Evolutionary conservation across 2,113 vertebrate genomes (phyloP).

Genomic region (Lanius collurio): DNA sequence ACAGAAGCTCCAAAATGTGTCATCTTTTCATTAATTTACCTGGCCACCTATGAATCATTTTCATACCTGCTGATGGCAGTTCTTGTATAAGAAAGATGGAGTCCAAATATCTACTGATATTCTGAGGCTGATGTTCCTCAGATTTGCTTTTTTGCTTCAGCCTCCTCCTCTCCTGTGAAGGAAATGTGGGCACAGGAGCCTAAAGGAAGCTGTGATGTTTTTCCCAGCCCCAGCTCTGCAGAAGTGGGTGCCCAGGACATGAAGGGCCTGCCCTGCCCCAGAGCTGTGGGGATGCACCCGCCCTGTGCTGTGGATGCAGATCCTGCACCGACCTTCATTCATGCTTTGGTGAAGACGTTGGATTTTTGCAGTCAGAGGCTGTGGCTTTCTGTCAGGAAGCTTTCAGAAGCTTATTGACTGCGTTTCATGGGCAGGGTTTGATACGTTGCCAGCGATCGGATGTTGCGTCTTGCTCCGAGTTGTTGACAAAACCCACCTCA

Average conservation of each 20-base stretch:
- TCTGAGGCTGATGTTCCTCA: not conserved
- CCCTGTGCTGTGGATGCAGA: not conserved
- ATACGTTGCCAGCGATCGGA: rapidly evolving
- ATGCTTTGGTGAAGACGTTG: not conserved
- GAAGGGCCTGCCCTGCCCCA: not conserved
- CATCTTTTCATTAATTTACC: not conserved
- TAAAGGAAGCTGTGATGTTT: not conserved
- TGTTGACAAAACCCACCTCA: not conserved
- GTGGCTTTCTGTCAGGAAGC: constrained; percentile 8
- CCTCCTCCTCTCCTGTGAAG: not conserved
- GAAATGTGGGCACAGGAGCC: not conserved
- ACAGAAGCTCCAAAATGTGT: not conserved
- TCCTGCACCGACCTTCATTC: not conserved
- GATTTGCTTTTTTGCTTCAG: not conserved
- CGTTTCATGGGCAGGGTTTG: not conserved
- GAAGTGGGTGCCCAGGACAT: not conserved
- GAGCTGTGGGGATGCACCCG: not conserved
- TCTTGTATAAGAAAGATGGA: not conserved
- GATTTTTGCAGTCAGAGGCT: not conserved
- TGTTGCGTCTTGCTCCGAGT: not conserved
- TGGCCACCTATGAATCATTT: not conserved
- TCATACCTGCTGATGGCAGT: not conserved
- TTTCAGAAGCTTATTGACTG: not conserved
- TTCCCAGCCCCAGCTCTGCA: not conserved
- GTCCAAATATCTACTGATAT: not conserved